phyloP scores from a whole-genome alignment of 2,113 vertebrate genomes.

The Oceanodroma tethys region DNA sequence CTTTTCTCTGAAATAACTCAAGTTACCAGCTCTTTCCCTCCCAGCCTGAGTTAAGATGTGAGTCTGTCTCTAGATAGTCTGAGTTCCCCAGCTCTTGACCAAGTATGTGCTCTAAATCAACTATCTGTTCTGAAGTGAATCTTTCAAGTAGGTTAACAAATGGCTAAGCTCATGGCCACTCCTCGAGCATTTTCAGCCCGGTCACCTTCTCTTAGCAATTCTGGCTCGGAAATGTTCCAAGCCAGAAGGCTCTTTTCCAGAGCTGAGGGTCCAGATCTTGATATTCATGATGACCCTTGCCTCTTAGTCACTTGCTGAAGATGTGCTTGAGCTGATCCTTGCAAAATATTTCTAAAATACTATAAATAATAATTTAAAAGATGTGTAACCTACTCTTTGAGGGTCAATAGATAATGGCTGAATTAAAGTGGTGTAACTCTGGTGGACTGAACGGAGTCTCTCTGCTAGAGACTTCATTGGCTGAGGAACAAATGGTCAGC shows the following conservation, averaged over 20 bases:
- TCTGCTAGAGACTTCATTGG: conserved; percentile 3
- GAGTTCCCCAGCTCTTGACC: background rate
- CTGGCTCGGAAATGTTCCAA: background rate
- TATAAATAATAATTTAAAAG: background rate
- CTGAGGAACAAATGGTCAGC: conserved; percentile 16
- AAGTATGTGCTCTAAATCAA: background rate
- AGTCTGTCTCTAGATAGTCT: conserved; percentile 10
- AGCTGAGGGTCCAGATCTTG: background rate
- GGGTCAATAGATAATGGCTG: background rate
- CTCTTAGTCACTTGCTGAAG: background rate
- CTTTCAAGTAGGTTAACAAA: conserved; percentile 19
- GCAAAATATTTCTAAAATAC: background rate
- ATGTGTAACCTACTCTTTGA: background rate
- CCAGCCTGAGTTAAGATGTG: background rate
- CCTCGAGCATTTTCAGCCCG: background rate
- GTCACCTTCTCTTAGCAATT: background rate
- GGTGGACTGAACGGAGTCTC: background rate
- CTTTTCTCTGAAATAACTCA: background rate
- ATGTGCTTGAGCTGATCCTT: background rate
- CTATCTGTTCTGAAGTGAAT: background rate
- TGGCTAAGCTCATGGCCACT: background rate
- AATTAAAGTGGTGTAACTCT: conserved; percentile 23
- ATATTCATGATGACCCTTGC: background rate
- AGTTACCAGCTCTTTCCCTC: background rate
- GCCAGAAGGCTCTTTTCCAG: background rate